Conservation (phyloP, 1,140 invertebrate genomes). For the Drosophila sucinea region DNA sequence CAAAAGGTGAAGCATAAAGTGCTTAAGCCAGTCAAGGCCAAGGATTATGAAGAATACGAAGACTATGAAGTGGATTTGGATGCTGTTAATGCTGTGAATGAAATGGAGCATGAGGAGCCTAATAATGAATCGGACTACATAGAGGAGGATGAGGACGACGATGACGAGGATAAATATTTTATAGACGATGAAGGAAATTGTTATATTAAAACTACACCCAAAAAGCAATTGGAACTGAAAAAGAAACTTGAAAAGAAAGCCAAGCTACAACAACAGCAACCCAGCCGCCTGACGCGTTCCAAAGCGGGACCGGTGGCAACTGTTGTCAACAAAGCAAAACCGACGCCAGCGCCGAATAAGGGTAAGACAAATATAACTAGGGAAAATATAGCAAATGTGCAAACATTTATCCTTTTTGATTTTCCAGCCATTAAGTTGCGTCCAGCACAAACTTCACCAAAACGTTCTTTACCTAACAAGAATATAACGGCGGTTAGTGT, state of each 20-base stretch:
- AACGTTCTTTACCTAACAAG: slow-evolving; percentile 17
- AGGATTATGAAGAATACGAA: slow-evolving; percentile 10
- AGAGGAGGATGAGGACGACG: slow-evolving; percentile 76
- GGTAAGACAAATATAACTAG: slow-evolving; percentile 22
- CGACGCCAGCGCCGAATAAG: slow-evolving; percentile 24
- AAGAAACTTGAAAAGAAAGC: slow-evolving; percentile 37
- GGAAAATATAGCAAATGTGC: background rate
- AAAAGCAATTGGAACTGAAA: slow-evolving; percentile 46
- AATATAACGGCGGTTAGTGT: slow-evolving; percentile 37
- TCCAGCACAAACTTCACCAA: slow-evolving; percentile 45
- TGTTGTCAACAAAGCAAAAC: background rate
- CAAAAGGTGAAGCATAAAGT: slow-evolving; percentile 46
- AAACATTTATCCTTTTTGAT: background rate
- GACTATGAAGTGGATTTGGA: slow-evolving; percentile 24
- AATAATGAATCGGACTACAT: slow-evolving; percentile 42
- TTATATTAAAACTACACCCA: slow-evolving; percentile 64
- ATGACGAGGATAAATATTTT: slow-evolving; percentile 81
- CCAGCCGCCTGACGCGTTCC: background rate
- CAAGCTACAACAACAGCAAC: slow-evolving; percentile 10
- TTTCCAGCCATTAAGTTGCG: slow-evolving; percentile 55
- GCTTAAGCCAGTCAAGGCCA: slow-evolving; percentile 23
- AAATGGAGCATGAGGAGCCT: slow-evolving; percentile 41
- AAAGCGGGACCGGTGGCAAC: background rate
- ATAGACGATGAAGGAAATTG: slow-evolving; percentile 84
- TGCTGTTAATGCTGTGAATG: background rate